These are phyloP conservation scores for Pristionchus fissidentatus DNA, from an alignment of 2,888 invertebrate genomes.

Conservation along the genomic window DNA sequence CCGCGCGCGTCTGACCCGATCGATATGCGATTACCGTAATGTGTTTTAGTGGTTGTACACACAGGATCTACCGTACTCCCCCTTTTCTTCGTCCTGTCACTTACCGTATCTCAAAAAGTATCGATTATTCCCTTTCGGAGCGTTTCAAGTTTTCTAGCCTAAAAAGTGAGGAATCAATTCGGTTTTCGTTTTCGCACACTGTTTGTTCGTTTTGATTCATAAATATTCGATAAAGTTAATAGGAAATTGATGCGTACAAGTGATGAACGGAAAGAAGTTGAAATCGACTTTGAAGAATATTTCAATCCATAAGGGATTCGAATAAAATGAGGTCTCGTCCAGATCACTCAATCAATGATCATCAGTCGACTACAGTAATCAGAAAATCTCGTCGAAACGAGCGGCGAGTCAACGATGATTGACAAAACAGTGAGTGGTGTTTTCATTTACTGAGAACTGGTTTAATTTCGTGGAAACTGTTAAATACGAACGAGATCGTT, in stretches of 20 bases:
- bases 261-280: neutral
- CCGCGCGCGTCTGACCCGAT: no score
- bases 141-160: conserved; percentile 35
- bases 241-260: neutral
- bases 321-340: neutral
- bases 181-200: neutral
- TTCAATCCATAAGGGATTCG: neutral
- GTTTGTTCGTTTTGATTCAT: conserved; percentile 5
- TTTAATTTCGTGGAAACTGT: neutral
- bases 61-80: conserved; percentile 17
- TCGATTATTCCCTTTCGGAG: neutral
- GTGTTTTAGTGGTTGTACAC: conserved; percentile 32
- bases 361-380: conserved; percentile 11
- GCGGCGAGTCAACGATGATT: neutral
- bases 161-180: neutral
- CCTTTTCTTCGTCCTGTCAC: neutral
- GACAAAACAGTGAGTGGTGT: neutral
- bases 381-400: neutral
- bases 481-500: no score
- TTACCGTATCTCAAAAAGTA: conserved; percentile 4
- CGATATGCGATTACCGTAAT: neutral
- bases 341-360: neutral
- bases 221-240: neutral
- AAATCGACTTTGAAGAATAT: conserved; percentile 16
- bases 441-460: neutral